phyloP scores from a whole-genome alignment of 2,888 invertebrate genomes.

The Meloe dianella region DNA sequence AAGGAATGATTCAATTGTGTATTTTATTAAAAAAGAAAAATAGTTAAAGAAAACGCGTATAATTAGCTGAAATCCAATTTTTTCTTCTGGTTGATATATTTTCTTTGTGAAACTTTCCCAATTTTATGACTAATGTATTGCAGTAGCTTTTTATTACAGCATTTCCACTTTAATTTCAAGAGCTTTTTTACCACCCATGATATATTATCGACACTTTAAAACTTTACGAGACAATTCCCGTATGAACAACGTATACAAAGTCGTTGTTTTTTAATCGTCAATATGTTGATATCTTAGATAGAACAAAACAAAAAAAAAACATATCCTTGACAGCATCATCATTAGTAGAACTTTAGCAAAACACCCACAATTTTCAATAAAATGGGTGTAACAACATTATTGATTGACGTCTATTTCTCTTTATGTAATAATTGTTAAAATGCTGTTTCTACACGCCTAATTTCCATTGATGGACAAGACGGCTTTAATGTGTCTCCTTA shows the following conservation, averaged over 20 bases:
- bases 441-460: not conserved
- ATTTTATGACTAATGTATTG: not conserved
- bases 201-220: not conserved
- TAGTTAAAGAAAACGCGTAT: not conserved
- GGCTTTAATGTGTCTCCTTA: not conserved
- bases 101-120: not conserved
- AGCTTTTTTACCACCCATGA: conserved; percentile 1
- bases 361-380: not conserved
- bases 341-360: not conserved
- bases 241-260: not conserved
- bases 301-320: not conserved
- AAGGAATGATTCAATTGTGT: not conserved
- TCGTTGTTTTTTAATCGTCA: not conserved
- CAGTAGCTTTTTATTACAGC: not conserved
- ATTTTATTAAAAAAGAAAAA: not conserved
- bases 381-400: not conserved
- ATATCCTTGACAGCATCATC: not conserved
- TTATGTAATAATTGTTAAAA: not conserved
- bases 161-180: not conserved
- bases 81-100: not conserved
- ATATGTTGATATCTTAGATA: not conserved
- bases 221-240: conserved; percentile 2
- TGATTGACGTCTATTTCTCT: conserved; percentile 1
- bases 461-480: not conserved
- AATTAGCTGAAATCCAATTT: not conserved